Evolutionary conservation across 2,888 invertebrate species (phyloP), one percentile per base, ranked within the genome.

Genomic region (Eupithecia dodoneata): DNA sequence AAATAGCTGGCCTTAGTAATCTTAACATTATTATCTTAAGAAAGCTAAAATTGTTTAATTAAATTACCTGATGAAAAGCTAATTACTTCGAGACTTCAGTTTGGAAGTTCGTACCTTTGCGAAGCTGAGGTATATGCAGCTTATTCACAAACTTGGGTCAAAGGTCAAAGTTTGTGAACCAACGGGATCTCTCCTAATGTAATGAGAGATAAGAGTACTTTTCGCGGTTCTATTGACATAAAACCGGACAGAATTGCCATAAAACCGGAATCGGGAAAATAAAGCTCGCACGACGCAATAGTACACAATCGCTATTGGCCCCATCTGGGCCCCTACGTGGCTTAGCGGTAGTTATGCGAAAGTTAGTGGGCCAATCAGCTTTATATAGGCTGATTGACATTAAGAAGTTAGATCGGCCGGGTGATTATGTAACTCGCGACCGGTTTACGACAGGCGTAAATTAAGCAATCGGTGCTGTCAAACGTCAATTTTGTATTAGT

Each of bases 61-160:
- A 80, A 86, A 83, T 86, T 76, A 79, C 80, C 81, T 80, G 79
- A 75, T 80, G 75, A 82, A 79, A 77, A 81, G 83, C 81, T 85
- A 83, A 85, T 86, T 85, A 85, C 84, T 82, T 82, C 71, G 76
- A 80, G 81, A 82, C 82, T 84, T 81, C 81, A 84, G 80, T 80
- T 80, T 66, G 30, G 71, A 80, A 83, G 71, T 81, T 83, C 71
- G 71, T 72, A 72, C 71, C 71, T 71, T 65, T 72, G 52, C 9
- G 45, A 44, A 44, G 41, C 42, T 67, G 67, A 42, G 67, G n/a
- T 67, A 7, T 67, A 67, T 67, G 44, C 41, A 15, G 67, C 15
- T 67, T 4, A 44, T 44, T 66, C 67, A n/a, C n/a, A 67, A 44
- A 42, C 7, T 67, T 9, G 9, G 42, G 41, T 15, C 13, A 66